A percentile compares a stretch with the other conserved stretches of the same genome.
Conservation (phyloP, 2,113 vertebrate species). For the Cyprinodon brontotheroides region DNA sequence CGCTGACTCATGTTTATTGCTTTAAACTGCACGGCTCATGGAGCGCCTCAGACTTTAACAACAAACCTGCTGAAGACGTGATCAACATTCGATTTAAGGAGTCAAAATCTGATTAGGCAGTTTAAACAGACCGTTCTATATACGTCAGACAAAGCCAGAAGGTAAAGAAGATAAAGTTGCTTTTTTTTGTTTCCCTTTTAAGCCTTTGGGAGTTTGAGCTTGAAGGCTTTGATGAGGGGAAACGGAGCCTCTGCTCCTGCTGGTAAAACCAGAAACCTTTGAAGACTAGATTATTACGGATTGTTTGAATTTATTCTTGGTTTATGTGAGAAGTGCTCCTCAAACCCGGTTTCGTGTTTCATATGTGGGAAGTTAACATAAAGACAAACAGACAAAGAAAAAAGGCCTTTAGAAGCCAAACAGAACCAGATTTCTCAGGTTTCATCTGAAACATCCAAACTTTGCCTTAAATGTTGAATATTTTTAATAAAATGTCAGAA, state of each 20-base stretch:
- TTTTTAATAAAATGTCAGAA: too few species aligned
- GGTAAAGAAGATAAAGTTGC: conserved; percentile 4
- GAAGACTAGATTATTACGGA: neutral
- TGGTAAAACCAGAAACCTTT: conserved; percentile 2
- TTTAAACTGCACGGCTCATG: conserved; percentile 4
- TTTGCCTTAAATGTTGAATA: too few species aligned
- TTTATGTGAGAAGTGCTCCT: neutral
- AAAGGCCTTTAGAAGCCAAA: neutral
- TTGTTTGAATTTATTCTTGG: neutral
- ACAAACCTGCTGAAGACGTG: neutral
- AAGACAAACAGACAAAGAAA: neutral
- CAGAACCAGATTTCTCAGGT: conserved; percentile 5
- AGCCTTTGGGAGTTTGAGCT: conserved; percentile 5
- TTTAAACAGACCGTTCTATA: neutral
- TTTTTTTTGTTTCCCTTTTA: neutral
- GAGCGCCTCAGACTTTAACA: conserved; percentile 6
- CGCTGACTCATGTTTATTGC: neutral
- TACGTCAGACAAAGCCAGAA: neutral
- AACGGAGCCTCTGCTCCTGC: conserved; percentile 3
- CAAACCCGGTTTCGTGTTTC: neutral
- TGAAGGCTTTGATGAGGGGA: neutral
- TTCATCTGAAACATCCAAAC: conserved; percentile 3
- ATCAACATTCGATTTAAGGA: neutral
- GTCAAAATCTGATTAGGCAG: neutral
- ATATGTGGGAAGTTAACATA: conserved; percentile 21